Evolutionary conservation across 2,113 vertebrate species (phyloP), one percentile per base, ranked within the genome.

Genomic region (Dolichotis patagonum): DNA sequence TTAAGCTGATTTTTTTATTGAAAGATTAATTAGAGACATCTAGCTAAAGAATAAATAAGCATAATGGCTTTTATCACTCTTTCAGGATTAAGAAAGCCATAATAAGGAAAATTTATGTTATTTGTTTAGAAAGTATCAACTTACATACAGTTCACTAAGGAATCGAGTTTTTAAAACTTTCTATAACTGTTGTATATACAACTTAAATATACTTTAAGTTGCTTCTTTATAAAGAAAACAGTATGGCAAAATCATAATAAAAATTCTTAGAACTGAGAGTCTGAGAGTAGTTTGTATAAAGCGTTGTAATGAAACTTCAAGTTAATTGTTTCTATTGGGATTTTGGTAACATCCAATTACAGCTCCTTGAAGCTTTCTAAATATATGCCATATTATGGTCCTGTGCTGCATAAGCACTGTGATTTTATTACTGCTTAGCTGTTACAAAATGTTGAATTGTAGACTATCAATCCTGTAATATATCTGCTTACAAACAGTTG

Each of bases 351-450:
- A 98, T 94, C 22, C 97, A 94, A 54, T 90, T 88, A 97, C 17
- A 97, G 85, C 54, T 9, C 85, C 88, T 71, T 80, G 93, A 95
- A 95, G 85, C 35, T 94, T 98, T 97, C 97, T 94, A 98, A 96
- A 71, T 80, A 92, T 96, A 97, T 95, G 8, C 19, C 84, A 91
- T 62, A 3, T 52, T 80, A 67, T 73, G 88, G 43, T 58, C 13
- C 38, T 90, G 97, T 97, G 77, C 83, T 98, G 77, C 19, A 41
- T 95, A 98, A 83, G 30, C 89, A 97, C 73, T 88, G 43, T 62
- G 80, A 75, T 96, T 98, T 98, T 96, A 98, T 98, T 91, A n/a
- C 71, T 97, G 92, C 75, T 92, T 85, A 97, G 41, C 80, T 96
- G 32, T 92, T 95, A 96, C 56, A 97, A 97, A 90, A 97, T 95